A percentile compares a stretch with the other conserved stretches of the same genome.
phyloP scores from a whole-genome alignment of 2,888 invertebrate species.

The Ectemnius continuus region DNA sequence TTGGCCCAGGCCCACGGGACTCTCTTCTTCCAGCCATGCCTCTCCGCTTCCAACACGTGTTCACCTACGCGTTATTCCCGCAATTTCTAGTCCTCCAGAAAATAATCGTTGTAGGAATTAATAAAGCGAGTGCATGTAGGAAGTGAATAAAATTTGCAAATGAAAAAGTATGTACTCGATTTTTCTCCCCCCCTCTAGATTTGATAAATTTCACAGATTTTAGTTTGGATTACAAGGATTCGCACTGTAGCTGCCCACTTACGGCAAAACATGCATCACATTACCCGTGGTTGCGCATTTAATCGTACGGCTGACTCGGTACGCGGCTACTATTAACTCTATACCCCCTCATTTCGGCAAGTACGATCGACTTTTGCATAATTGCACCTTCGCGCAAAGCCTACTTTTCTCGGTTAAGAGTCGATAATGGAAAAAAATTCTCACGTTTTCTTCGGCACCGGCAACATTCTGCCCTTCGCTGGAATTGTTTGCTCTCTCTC shows the following conservation, averaged over 20 bases:
- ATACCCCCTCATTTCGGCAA: constrained; percentile 72
- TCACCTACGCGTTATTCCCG: background rate
- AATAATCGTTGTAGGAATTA: background rate
- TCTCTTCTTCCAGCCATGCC: constrained; percentile 34
- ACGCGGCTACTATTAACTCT: constrained; percentile 67
- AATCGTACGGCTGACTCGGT: constrained; percentile 57
- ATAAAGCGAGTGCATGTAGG: too few relatives aligned
- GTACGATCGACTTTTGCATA: constrained; percentile 71
- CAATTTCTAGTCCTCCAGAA: background rate
- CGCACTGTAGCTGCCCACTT: constrained; percentile 47
- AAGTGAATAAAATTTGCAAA: too few relatives aligned
- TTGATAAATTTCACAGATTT: background rate
- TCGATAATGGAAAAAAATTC: constrained; percentile 34
- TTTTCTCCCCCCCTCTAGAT: background rate
- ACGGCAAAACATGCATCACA: constrained; percentile 64
- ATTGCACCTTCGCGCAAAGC: constrained; percentile 63
- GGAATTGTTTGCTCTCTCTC: constrained; percentile 5
- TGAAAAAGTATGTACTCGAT: background rate
- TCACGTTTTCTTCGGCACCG: background rate
- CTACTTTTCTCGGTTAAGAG: constrained; percentile 30
- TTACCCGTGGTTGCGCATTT: constrained; percentile 63
- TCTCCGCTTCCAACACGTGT: constrained; percentile 37
- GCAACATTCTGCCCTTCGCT: background rate
- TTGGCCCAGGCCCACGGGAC: constrained; percentile 32
- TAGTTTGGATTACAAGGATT: too few relatives aligned